Base-by-base conservation (phyloP, 2,888 invertebrate genomes). In the Caenorhabditis sulstoni region DNA sequence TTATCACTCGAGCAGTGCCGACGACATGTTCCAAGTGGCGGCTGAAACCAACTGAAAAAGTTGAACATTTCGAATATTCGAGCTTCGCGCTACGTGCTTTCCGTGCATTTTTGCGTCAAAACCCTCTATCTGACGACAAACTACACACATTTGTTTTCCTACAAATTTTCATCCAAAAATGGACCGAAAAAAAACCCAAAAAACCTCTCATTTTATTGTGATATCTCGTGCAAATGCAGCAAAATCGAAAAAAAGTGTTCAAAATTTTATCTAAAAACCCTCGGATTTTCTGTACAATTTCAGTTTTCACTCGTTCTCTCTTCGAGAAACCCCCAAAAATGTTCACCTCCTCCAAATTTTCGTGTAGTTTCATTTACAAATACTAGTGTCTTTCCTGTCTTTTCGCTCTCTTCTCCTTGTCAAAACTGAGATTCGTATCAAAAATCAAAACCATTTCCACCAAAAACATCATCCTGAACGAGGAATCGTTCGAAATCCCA, bases 1-100 rank as follows among this genome's bases (percentile, higher is more conserved):
- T 35, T 85, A 85, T 44, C 86, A 86, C 61, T 84, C 82, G 9
- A 76, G 74, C 44, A 70, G 82, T 44, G 85, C 85, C 16, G 87
- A 86, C 61, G 86, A 85, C 50, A 68, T 82, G 73, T 84, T 66
- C 58, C 79, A 81, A 3, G 80, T 68, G 11, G 77, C 83, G 22
- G 70, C 44, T 3, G 47, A 44, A 29, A 47, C 61, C 5, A 23
- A 64, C n/a, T 44, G 39, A 64, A 49, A 50, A n/a, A n/a, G n/a
- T n/a, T n/a, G n/a, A n/a, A n/a, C n/a, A n/a, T n/a, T n/a, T n/a
- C n/a, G n/a, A n/a, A n/a, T n/a, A n/a, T n/a, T n/a, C n/a, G n/a
- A n/a, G n/a, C n/a, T n/a, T n/a, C n/a, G n/a, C n/a, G n/a, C n/a
- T n/a, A n/a, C n/a, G n/a, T n/a, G n/a, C n/a, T n/a, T n/a, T n/a